Evolutionary conservation across 2,888 invertebrate species (phyloP).

Genomic region (Magallana nippona): DNA sequence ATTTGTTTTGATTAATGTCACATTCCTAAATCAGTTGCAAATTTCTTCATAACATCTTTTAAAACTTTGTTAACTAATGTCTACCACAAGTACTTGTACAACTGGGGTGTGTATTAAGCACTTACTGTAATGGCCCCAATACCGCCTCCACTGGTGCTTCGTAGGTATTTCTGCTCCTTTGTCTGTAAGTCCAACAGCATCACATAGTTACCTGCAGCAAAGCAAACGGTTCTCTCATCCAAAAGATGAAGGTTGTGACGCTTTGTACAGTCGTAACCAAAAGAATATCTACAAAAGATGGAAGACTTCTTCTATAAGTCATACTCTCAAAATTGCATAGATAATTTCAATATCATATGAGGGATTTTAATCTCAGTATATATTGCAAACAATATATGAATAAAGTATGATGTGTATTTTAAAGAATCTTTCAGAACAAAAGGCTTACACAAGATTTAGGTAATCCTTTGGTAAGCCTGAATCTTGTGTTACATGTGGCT

Average conservation of each 20-base stretch:
- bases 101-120: slow-evolving; percentile 36
- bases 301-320: background rate
- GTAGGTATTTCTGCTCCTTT: slow-evolving; percentile 85
- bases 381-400: too few relatives aligned
- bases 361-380: too few relatives aligned
- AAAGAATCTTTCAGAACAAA: background rate
- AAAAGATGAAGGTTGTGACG: slow-evolving; percentile 89
- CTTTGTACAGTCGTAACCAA: slow-evolving; percentile 91
- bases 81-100: background rate
- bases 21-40: too few relatives aligned
- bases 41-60: too few relatives aligned
- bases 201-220: slow-evolving; percentile 90
- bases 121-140: slow-evolving; percentile 89
- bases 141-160: slow-evolving; percentile 89
- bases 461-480: slow-evolving; percentile 77
- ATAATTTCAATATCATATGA: too few relatives aligned
- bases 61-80: background rate
- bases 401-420: background rate
- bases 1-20: background rate
- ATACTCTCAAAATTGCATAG: too few relatives aligned
- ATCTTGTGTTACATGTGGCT: slow-evolving; percentile 71
- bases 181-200: slow-evolving; percentile 87
- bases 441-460: slow-evolving; percentile 75
- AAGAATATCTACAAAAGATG: slow-evolving; percentile 85
- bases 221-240: slow-evolving; percentile 88